Evolutionary conservation across 2,888 invertebrate species (phyloP).

Genomic region (Anodontia alba): DNA sequence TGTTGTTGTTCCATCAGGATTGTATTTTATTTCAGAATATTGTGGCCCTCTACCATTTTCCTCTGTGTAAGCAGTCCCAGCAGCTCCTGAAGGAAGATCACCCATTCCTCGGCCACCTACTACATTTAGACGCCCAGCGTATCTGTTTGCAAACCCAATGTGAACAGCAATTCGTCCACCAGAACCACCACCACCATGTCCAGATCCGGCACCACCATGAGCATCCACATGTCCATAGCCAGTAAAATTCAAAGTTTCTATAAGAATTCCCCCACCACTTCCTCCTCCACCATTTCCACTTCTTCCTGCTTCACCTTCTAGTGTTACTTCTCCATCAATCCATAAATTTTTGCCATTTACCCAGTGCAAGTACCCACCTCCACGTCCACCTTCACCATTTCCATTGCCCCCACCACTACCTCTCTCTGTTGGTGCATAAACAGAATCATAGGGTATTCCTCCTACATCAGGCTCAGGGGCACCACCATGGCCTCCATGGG

Average conservation of each 20-base stretch:
- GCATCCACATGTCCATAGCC: conserved; percentile 74
- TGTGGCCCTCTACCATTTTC: conserved; percentile 76
- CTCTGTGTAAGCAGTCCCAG: conserved; percentile 75
- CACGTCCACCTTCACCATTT: conserved; percentile 68
- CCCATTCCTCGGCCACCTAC: conserved; percentile 68
- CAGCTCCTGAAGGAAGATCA: conserved; percentile 71
- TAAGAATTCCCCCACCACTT: conserved; percentile 73
- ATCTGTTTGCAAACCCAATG: conserved; percentile 68
- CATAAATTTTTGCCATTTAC: conserved; percentile 65
- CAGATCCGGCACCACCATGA: conserved; percentile 69
- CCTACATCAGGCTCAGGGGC: conserved; percentile 62
- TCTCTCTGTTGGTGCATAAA: conserved; percentile 61
- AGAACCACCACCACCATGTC: conserved; percentile 69
- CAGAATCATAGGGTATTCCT: conserved; percentile 74
- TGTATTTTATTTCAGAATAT: conserved; percentile 76
- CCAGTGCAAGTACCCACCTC: conserved; percentile 76
- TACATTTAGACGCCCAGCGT: conserved; percentile 65
- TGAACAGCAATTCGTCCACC: conserved; percentile 73
- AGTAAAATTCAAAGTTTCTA: conserved; percentile 73
- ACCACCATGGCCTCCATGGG: conserved; percentile 78
- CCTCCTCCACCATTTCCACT: conserved; percentile 73
- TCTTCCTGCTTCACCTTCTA: conserved; percentile 65
- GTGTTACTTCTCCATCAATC: conserved; percentile 72
- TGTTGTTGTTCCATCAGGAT: conserved; percentile 44
- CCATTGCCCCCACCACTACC: conserved; percentile 77